phyloP scores from a whole-genome alignment of 2,888 invertebrate species.

The Agrenia bidenticulata region DNA sequence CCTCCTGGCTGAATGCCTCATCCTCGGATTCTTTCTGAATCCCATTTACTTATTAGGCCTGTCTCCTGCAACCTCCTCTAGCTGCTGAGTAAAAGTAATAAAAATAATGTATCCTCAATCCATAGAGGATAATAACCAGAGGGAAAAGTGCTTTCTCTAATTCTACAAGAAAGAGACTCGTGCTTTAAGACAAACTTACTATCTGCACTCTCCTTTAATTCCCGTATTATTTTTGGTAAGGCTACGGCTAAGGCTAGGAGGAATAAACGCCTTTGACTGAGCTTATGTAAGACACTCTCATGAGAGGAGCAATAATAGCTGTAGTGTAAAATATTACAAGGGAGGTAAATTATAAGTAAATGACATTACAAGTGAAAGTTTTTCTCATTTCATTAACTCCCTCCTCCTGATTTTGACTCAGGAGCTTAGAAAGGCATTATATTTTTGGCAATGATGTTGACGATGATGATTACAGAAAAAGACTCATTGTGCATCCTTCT shows the following conservation, averaged over 20 bases:
- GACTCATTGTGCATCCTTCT: neutral
- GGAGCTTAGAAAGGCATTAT: neutral
- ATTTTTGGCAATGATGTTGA: constrained; percentile 6
- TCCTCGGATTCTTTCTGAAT: neutral
- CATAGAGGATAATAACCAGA: constrained; percentile 9
- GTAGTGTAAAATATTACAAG: too few species aligned
- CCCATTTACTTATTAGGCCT: constrained; percentile 3
- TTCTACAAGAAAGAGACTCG: neutral
- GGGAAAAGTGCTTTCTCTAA: constrained; percentile 14
- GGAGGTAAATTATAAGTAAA: too few species aligned
- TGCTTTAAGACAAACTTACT: neutral
- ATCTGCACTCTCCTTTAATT: neutral
- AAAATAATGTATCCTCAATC: constrained; percentile 17
- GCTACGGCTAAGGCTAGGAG: neutral
- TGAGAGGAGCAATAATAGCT: neutral
- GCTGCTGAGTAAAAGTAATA: constrained; percentile 10
- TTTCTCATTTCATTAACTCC: too few species aligned
- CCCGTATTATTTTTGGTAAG: neutral
- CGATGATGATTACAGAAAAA: neutral
- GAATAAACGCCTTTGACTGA: too few species aligned
- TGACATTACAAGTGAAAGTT: neutral
- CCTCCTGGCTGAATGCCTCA: neutral
- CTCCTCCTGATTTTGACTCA: too few species aligned
- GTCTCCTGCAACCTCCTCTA: neutral
- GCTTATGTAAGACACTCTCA: too few species aligned